Percentiles rank a stretch among this genome's conserved stretches.
Conservation (phyloP, 2,888 invertebrate genomes). For the Eristalis pertinax region DNA sequence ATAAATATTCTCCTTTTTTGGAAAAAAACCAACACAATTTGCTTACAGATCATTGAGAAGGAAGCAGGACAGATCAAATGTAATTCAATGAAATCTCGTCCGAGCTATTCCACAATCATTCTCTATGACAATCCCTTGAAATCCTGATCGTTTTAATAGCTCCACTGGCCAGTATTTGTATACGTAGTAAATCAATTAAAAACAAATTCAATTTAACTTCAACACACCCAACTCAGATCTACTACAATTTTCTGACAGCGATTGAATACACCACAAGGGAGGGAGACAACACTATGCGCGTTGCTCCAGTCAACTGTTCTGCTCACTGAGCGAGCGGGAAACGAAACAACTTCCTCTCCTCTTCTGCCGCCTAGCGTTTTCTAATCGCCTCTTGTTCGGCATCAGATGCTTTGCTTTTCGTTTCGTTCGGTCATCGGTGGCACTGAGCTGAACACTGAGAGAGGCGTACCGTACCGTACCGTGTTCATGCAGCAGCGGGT, state of each 20-base stretch:
- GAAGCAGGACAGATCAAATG: too few species aligned
- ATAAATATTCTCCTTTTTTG: too few species aligned
- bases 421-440: background rate
- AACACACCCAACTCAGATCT: background rate
- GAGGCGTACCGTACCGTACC: conserved; percentile 32
- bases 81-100: too few species aligned
- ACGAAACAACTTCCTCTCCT: background rate
- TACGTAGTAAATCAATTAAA: too few species aligned
- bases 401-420: background rate
- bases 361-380: background rate
- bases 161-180: too few species aligned
- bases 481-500: conserved; percentile 23
- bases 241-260: background rate
- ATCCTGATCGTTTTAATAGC: too few species aligned
- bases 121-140: too few species aligned
- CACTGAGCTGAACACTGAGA: background rate
- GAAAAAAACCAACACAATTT: too few species aligned
- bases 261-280: background rate
- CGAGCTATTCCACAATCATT: too few species aligned
- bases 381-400: background rate
- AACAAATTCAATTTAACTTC: too few species aligned
- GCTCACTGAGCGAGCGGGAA: background rate
- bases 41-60: too few species aligned
- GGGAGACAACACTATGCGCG: background rate
- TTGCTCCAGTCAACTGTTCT: background rate